phyloP scores from a whole-genome alignment of 1,140 invertebrate species.

The Drosophila serrata region DNA sequence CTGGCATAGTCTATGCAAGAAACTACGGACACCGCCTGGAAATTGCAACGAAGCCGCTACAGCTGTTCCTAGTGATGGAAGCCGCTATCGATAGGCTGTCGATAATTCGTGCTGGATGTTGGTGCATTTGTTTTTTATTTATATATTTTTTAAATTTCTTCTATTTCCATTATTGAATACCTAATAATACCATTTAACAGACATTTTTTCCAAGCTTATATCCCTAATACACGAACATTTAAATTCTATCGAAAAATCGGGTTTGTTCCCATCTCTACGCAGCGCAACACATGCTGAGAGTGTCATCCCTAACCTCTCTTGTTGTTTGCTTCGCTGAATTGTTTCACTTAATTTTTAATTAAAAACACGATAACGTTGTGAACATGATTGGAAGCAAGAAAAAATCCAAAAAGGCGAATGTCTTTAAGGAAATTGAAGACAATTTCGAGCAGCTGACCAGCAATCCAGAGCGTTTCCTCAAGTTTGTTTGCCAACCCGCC shows the following conservation, averaged over 20 bases:
- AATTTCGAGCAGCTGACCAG: slow-evolving; percentile 59
- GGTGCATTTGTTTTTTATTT: background rate
- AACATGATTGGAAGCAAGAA: slow-evolving; percentile 46
- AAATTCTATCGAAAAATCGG: background rate
- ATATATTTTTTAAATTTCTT: background rate
- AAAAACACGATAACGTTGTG: background rate
- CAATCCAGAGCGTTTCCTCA: slow-evolving; percentile 68
- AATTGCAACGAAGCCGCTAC: slow-evolving; percentile 31
- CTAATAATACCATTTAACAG: too few relatives aligned
- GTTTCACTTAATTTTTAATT: slow-evolving; percentile 4
- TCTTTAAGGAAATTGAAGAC: slow-evolving; percentile 49
- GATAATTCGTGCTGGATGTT: background rate
- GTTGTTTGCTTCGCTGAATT: slow-evolving; percentile 23
- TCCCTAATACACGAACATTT: background rate
- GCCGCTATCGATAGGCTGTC: background rate
- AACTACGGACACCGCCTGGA: slow-evolving; percentile 26
- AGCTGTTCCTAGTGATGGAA: slow-evolving; percentile 33
- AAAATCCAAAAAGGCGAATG: slow-evolving; percentile 34
- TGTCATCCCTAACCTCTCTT: slow-evolving; percentile 18
- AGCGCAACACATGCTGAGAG: background rate
- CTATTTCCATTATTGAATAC: too few relatives aligned
- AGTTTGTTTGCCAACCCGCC: slow-evolving; percentile 50
- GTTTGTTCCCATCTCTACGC: background rate
- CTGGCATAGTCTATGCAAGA: slow-evolving; percentile 26
- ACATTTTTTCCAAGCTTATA: too few relatives aligned